A percentile compares a stretch with the other conserved stretches of the same genome.
Evolutionary conservation across 1,140 invertebrate species (phyloP).

Genomic region (Drosophila malerkotliana): DNA sequence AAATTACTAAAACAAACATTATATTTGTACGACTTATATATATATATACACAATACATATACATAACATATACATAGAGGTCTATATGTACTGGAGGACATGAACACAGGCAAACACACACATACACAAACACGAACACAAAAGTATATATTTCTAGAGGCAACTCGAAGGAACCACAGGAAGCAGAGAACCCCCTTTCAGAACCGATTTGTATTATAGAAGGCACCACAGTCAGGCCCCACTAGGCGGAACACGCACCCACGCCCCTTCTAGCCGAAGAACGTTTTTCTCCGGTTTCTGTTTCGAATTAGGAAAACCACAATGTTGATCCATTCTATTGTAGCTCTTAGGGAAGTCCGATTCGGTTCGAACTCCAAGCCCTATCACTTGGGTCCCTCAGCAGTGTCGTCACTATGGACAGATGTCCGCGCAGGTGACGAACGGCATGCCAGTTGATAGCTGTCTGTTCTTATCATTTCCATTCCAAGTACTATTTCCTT

Average conservation of each 20-base stretch:
- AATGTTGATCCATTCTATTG: constrained; percentile 53
- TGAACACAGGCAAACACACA: not conserved
- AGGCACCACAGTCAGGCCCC: constrained; percentile 27
- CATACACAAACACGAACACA: not conserved
- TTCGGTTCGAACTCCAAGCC: constrained; percentile 12
- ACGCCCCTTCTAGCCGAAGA: constrained; percentile 38
- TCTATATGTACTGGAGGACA: not conserved
- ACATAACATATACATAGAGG: constrained; percentile 28
- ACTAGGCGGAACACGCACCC: constrained; percentile 27
- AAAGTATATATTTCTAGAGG: constrained; percentile 62
- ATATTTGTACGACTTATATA: constrained; percentile 62
- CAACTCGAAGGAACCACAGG: constrained; percentile 29
- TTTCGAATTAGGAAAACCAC: not conserved
- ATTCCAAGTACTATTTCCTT: not conserved
- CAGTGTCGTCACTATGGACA: not conserved
- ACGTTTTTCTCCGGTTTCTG: constrained; percentile 9
- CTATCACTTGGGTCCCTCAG: not conserved
- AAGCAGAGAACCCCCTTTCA: constrained; percentile 15
- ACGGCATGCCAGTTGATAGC: constrained; percentile 1
- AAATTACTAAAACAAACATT: constrained; percentile 56
- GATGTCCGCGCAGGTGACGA: no score
- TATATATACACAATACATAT: constrained; percentile 24
- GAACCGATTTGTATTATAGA: constrained; percentile 54
- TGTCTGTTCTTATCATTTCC: constrained; percentile 10
- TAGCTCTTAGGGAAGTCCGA: constrained; percentile 36